These are phyloP conservation scores for Calephelis virginiensis DNA, from an alignment of 1,140 invertebrate genomes.

Conservation along the genomic window DNA sequence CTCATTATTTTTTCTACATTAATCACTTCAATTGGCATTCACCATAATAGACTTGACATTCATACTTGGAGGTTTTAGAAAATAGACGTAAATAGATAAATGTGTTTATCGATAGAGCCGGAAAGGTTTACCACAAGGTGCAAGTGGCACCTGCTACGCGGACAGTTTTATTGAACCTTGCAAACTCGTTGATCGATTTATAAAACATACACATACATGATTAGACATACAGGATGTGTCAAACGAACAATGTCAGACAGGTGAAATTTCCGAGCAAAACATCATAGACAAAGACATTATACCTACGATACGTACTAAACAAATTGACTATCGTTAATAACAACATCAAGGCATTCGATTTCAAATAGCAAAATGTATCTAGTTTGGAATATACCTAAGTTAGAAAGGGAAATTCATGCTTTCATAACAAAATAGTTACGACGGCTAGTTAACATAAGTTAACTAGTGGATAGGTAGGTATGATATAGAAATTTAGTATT, in stretches of 20 bases:
- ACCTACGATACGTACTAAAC: not conserved
- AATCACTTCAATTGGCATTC: conserved; percentile 3
- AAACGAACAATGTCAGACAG: conserved; percentile 10
- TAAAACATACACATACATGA: conserved; percentile 1
- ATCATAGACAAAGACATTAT: not conserved
- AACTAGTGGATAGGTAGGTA: too few relatives aligned
- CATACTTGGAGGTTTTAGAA: conserved; percentile 33
- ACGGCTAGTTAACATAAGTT: too few relatives aligned
- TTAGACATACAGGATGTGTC: conserved; percentile 2
- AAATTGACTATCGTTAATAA: not conserved
- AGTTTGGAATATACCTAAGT: too few relatives aligned
- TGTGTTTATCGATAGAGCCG: conserved; percentile 53
- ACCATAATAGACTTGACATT: not conserved
- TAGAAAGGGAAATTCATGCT: too few relatives aligned
- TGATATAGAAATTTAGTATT: too few relatives aligned
- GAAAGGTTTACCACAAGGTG: conserved; percentile 64
- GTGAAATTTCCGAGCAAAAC: not conserved
- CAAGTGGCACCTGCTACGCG: conserved; percentile 49
- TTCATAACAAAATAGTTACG: not conserved
- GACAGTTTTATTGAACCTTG: conserved; percentile 29
- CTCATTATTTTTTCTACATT: not conserved
- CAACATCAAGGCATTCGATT: too few relatives aligned
- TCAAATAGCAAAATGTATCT: too few relatives aligned
- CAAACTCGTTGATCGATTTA: conserved; percentile 12
- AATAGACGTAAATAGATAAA: conserved; percentile 49